These are phyloP conservation scores for Enhydra lutris DNA, from an alignment of 2,113 vertebrate species.

Conservation along the genomic window DNA sequence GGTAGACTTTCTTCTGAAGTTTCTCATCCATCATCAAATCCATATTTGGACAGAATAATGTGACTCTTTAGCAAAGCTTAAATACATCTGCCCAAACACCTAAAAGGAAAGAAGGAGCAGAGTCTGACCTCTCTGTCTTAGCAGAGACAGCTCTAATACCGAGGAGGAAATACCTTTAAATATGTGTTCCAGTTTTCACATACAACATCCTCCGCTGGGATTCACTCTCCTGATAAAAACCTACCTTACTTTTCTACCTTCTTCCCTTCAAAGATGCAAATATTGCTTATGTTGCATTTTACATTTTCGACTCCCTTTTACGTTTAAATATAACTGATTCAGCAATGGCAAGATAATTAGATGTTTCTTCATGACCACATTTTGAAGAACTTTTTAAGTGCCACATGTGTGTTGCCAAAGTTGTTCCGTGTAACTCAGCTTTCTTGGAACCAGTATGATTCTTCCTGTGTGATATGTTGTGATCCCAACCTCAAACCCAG, in stretches of 20 bases:
- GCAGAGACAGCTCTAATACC: too few relatives aligned
- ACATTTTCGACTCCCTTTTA: neutral
- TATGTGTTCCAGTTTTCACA: too few relatives aligned
- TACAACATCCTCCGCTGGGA: too few relatives aligned
- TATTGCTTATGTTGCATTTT: neutral
- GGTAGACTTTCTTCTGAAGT: neutral
- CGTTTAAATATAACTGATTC: neutral
- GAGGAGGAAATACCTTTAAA: neutral
- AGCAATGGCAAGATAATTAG: neutral
- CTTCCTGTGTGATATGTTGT: neutral
- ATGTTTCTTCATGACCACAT: neutral
- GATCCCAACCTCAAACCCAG: neutral
- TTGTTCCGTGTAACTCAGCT: neutral
- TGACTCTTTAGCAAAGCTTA: neutral
- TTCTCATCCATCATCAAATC: neutral
- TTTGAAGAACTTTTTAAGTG: neutral
- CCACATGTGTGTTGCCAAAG: too few relatives aligned
- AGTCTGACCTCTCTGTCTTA: neutral
- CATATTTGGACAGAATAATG: neutral
- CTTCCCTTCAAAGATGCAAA: neutral
- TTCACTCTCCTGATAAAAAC: neutral
- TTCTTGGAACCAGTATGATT: neutral
- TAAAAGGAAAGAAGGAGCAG: neutral
- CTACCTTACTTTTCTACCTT: neutral
- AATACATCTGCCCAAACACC: neutral